phyloP scores from a whole-genome alignment of 2,888 invertebrate genomes.

The Acheta domesticus region DNA sequence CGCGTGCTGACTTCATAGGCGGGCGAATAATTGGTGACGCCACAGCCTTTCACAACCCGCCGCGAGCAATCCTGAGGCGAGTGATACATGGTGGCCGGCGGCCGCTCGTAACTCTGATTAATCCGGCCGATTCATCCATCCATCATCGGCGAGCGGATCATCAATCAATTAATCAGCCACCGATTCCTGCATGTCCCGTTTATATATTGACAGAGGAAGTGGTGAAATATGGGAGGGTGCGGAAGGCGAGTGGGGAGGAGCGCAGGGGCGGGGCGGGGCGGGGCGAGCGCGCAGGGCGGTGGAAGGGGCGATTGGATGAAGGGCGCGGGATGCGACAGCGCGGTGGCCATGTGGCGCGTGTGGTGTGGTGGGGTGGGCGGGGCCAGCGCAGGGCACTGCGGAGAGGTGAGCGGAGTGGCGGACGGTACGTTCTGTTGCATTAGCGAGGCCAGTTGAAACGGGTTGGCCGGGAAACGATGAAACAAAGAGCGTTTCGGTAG shows the following conservation, averaged over 20 bases:
- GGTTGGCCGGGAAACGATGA: too few relatives aligned
- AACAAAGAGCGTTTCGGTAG: too few relatives aligned
- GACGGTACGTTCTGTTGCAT: too few relatives aligned
- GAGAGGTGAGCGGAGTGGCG: too few relatives aligned
- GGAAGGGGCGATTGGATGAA: not conserved
- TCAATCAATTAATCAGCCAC: slow-evolving; percentile 18
- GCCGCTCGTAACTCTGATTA: not conserved
- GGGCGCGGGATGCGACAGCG: too few relatives aligned
- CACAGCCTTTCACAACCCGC: not conserved
- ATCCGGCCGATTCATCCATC: slow-evolving; percentile 4
- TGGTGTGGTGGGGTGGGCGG: too few relatives aligned
- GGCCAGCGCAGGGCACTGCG: too few relatives aligned
- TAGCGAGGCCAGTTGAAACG: too few relatives aligned
- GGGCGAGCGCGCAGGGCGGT: not conserved
- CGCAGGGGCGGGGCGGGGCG: not conserved
- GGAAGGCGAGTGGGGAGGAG: not conserved
- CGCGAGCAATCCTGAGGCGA: not conserved
- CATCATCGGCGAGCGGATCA: not conserved
- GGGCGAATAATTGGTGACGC: not conserved
- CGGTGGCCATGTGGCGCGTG: too few relatives aligned
- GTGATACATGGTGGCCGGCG: not conserved
- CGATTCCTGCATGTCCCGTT: not conserved
- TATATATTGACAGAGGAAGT: slow-evolving; percentile 18
- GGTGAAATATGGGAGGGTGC: slow-evolving; percentile 18
- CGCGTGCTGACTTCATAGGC: not conserved